phyloP scores from a whole-genome alignment of 2,797 vertebrate species.

The Myotis vivesi region DNA sequence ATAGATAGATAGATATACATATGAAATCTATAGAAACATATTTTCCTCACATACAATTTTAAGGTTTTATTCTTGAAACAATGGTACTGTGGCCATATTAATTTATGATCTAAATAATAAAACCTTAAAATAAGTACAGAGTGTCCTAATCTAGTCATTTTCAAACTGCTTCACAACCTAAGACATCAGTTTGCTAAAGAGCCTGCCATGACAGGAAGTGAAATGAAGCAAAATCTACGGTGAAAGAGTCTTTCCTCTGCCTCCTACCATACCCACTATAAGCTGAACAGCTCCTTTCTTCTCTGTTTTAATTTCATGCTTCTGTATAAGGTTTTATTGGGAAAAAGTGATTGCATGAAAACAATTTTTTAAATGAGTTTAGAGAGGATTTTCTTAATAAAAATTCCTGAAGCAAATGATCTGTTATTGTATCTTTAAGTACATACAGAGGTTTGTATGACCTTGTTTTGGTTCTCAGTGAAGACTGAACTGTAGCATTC shows the following conservation, averaged over 20 bases:
- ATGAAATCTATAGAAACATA: background rate
- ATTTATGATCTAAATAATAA: background rate
- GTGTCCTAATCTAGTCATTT: background rate
- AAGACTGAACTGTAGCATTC: background rate
- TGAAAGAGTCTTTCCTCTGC: background rate
- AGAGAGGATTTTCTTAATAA: background rate
- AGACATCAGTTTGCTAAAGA: background rate
- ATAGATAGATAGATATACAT: no score
- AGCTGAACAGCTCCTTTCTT: background rate
- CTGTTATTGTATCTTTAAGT: background rate
- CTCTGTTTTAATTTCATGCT: background rate
- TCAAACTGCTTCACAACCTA: background rate
- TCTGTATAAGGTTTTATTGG: background rate
- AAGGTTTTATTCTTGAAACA: background rate
- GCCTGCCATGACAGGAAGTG: background rate
- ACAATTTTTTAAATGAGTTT: background rate
- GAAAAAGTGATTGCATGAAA: background rate
- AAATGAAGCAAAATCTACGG: background rate
- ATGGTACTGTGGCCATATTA: background rate
- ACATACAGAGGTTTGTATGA: background rate
- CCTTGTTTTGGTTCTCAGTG: background rate
- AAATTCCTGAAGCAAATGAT: background rate
- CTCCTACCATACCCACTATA: accelerated
- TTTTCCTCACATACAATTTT: background rate
- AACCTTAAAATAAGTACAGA: background rate